Conservation (phyloP, 2,888 invertebrate genomes). For the Tromatobia lineatoria region DNA sequence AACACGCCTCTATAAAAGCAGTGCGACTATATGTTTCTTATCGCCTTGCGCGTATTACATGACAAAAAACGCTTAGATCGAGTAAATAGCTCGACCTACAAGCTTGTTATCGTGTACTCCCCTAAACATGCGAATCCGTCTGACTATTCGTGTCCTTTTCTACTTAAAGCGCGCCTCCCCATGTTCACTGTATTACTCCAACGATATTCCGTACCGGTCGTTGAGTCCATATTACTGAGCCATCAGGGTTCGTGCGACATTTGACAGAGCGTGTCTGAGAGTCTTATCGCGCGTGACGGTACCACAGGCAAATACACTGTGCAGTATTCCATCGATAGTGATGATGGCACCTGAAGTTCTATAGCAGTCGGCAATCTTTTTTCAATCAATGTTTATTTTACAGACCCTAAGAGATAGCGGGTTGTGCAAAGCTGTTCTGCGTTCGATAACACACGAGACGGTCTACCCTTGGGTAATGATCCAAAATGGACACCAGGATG, state of each 20-base stretch:
- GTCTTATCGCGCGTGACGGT: constrained; percentile 29
- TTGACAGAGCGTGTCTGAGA: constrained; percentile 47
- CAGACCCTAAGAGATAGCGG: neutral
- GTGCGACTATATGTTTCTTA: neutral
- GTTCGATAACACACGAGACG: no score
- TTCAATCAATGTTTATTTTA: neutral
- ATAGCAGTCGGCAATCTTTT: constrained; percentile 1
- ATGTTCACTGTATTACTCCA: neutral
- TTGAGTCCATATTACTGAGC: neutral
- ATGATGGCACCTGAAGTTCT: constrained; percentile 27
- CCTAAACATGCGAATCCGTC: constrained; percentile 29
- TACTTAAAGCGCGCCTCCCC: constrained; percentile 30
- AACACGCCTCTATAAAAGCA: neutral
- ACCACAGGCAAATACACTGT: neutral
- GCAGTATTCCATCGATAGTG: constrained; percentile 23
- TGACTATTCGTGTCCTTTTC: constrained; percentile 51
- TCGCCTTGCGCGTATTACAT: constrained; percentile 1
- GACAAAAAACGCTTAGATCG: constrained; percentile 18
- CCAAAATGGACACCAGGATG: no score
- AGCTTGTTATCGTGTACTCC: constrained; percentile 28
- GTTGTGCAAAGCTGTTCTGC: no score
- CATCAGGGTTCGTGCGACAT: constrained; percentile 48
- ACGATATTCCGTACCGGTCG: constrained; percentile 40
- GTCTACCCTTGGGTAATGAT: no score
- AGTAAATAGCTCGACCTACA: constrained; percentile 6